Evolutionary conservation across 1,140 invertebrate genomes (phyloP).

Genomic region (Dreissena rostriformis): DNA sequence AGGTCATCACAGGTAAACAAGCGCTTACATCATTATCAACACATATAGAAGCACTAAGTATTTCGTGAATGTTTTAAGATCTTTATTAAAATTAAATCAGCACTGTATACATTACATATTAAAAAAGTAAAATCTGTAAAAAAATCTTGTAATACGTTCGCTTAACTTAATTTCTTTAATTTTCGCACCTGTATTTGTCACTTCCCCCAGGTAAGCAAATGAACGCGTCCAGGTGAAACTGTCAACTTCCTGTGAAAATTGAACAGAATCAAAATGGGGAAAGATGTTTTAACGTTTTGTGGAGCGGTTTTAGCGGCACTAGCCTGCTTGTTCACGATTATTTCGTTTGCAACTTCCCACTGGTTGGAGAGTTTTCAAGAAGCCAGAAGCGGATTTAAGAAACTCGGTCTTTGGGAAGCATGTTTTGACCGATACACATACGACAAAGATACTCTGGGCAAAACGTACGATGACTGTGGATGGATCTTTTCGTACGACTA

Average conservation of each 20-base stretch:
- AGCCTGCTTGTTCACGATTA: constrained; percentile 23
- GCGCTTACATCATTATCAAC: constrained; percentile 8
- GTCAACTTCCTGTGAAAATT: constrained; percentile 42
- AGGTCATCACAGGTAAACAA: constrained; percentile 38
- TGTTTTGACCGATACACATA: constrained; percentile 96
- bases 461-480: constrained; percentile 95
- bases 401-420: constrained; percentile 97
- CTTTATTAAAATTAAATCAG: too few species aligned
- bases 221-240: constrained; percentile 9
- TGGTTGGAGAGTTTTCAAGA: constrained; percentile 55
- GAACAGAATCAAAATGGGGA: constrained; percentile 52
- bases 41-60: not conserved
- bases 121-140: too few species aligned
- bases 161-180: too few species aligned
- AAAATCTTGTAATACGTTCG: too few species aligned
- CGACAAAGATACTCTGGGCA: constrained; percentile 94
- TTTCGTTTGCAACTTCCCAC: constrained; percentile 34
- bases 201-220: constrained; percentile 42
- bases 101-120: too few species aligned
- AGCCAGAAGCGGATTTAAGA: constrained; percentile 33
- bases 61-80: not conserved
- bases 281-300: constrained; percentile 42
- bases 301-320: constrained; percentile 26
- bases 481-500: constrained; percentile 96
- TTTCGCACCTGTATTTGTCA: not conserved